Percentiles rank a stretch among this genome's conserved stretches.
Conservation (phyloP, 1,140 invertebrate species). For the Caenorhabditis briggsae region DNA sequence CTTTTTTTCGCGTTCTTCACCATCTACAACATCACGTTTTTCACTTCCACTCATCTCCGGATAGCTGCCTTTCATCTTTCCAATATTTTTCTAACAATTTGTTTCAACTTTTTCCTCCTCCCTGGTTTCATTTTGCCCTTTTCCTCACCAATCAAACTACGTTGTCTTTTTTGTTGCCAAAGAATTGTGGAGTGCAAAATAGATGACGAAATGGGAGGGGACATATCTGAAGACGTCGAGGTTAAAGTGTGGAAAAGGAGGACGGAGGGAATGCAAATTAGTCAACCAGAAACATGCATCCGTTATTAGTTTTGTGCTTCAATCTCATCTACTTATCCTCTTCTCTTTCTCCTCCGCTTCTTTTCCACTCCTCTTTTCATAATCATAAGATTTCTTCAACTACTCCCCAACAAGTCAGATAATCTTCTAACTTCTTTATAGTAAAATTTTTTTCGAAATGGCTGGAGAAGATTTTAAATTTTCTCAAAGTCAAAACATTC, state of each 20-base stretch:
- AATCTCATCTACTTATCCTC: conserved; percentile 51
- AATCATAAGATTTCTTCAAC: conserved; percentile 26
- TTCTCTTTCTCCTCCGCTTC: not conserved
- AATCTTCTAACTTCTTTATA: not conserved
- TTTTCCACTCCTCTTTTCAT: not conserved
- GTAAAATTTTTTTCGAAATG: not conserved
- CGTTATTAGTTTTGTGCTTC: conserved; percentile 55
- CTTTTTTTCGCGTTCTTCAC: not conserved
- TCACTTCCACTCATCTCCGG: not conserved
- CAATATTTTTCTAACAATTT: not conserved
- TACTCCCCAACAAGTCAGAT: not conserved
- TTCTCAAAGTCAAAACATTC: too few species aligned
- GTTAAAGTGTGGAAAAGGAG: not conserved
- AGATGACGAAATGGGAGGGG: not conserved
- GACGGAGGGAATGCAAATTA: conserved; percentile 39
- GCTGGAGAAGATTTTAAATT: too few species aligned
- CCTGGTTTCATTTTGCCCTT: not conserved
- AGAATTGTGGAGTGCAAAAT: not conserved
- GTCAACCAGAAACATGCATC: conserved; percentile 56
- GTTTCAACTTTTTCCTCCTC: not conserved
- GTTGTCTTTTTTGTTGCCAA: not conserved
- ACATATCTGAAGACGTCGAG: not conserved
- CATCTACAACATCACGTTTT: not conserved
- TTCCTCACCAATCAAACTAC: conserved; percentile 15
- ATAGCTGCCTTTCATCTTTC: not conserved